Evolutionary conservation across 2,888 invertebrate genomes (phyloP).

Genomic region (Drosophila greeni): DNA sequence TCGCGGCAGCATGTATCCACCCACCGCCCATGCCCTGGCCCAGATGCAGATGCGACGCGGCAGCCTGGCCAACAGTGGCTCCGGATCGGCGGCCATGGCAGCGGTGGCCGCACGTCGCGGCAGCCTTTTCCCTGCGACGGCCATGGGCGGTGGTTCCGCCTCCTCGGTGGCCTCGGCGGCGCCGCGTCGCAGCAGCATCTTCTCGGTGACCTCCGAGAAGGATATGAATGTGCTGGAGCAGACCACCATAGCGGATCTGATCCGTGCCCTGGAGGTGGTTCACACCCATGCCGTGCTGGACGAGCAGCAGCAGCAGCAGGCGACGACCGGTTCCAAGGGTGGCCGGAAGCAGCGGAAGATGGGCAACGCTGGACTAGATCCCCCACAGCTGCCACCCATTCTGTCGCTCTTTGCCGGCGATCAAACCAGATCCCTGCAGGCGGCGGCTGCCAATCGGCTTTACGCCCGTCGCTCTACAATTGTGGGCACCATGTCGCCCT

Average conservation of each 20-base stretch:
- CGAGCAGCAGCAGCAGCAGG: constrained; percentile 60
- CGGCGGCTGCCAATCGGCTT: constrained; percentile 73
- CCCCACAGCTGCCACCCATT: constrained; percentile 79
- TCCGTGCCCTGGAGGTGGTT: constrained; percentile 87
- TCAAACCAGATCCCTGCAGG: constrained; percentile 60
- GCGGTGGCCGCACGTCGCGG: constrained; percentile 69
- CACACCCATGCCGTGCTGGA: constrained; percentile 80
- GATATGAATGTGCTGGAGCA: constrained; percentile 84
- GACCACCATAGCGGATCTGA: constrained; percentile 89
- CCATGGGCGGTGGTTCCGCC: neutral
- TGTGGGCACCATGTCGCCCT: constrained; percentile 71
- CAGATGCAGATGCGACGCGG: constrained; percentile 71
- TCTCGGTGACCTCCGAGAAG: constrained; percentile 74
- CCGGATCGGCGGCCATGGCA: constrained; percentile 55
- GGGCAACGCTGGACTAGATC: constrained; percentile 80
- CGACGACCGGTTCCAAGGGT: constrained; percentile 29
- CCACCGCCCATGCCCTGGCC: constrained; percentile 51
- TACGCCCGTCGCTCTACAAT: constrained; percentile 76
- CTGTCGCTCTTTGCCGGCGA: constrained; percentile 79
- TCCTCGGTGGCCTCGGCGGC: constrained; percentile 36
- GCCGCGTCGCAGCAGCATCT: constrained; percentile 75
- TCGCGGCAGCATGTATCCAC: constrained; percentile 74
- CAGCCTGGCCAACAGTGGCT: constrained; percentile 58
- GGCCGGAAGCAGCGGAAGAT: constrained; percentile 79
- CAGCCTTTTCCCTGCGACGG: constrained; percentile 69